Base-by-base conservation (phyloP, 2,113 vertebrate genomes). In the Prunella fulvescens region DNA sequence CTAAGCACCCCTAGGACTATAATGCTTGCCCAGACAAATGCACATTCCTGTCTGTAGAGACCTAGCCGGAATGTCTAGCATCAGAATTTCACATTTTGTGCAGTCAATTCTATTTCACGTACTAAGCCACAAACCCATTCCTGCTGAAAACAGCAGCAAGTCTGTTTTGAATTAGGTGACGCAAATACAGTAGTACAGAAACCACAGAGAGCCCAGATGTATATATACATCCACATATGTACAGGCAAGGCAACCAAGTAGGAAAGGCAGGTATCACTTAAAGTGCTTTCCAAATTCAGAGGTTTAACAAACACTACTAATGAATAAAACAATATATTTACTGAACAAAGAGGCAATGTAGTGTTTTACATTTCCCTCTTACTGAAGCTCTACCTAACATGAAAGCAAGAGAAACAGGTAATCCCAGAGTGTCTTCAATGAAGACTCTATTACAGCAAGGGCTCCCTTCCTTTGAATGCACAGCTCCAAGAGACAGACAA, bases 11-110 rank as follows among this genome's bases (percentile, higher is more conserved):
- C 65, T 96, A 96, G 93, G 92, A 96, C 94, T 95, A 88, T 70
- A 96, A 86, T 95, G 96, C 97, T 95, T 97, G 95, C 96, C 97
- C 96, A 98, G 98, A 98, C 98, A 97, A 97, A 98, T 80, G 96
- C 94, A 96, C 98, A 98, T 98, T 98, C 98, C 97, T 98, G 97
- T 97, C 96, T 97, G 91, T 97, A 97, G 97, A 93, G 94, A 90
- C 93, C 96, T 94, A 97, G 95, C 45, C 50, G 98, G 98, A 98
- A 98, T 98, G 98, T 98, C 98, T 98, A 98, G 95, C 86, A 97
- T 97, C 89, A 97, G 79, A 96, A 97, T 93, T 96, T 96, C 94
- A 97, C 95, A 97, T 98, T 98, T 97, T 95, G 84, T 95, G 80
- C 93, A 97, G 95, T 97, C 98, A 97, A 94, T 98, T 98, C 97